These are phyloP conservation scores for Talpa occidentalis DNA, from an alignment of 2,113 vertebrate species.

Conservation along the genomic window DNA sequence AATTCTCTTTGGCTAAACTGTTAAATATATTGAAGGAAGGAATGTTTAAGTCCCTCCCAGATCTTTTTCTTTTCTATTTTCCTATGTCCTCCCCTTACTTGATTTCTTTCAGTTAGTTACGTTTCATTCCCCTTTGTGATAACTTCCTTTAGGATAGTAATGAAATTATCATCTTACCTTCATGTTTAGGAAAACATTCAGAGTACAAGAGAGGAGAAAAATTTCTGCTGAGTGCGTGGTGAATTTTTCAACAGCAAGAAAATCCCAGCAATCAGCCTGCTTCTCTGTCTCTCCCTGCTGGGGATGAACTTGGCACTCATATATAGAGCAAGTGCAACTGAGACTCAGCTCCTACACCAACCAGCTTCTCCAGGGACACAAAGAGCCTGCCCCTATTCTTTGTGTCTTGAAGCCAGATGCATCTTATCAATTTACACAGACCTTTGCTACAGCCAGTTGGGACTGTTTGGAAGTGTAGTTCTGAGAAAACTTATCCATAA, in stretches of 20 bases:
- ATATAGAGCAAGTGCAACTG: conserved; percentile 56
- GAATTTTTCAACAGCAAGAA: conserved; percentile 57
- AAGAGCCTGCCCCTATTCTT: conserved; percentile 56
- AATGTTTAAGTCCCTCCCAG: neutral
- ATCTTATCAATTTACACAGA: conserved; percentile 71
- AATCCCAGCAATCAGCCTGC: conserved; percentile 65
- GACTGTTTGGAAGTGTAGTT: conserved; percentile 47
- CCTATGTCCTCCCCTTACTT: neutral
- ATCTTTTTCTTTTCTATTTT: neutral
- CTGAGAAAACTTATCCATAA: conserved; percentile 70
- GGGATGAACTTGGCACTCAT: conserved; percentile 60
- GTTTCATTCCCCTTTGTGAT: conserved; percentile 38
- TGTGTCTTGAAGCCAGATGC: conserved; percentile 70
- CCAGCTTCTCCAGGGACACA: conserved; percentile 59
- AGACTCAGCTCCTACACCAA: conserved; percentile 74
- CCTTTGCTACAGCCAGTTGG: conserved; percentile 56
- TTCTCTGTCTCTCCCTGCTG: conserved; percentile 7
- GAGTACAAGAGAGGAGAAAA: conserved; percentile 66
- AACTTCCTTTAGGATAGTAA: conserved; percentile 61
- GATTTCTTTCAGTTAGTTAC: conserved; percentile 45
- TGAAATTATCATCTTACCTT: conserved; percentile 84
- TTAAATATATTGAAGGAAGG: neutral
- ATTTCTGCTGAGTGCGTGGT: neutral
- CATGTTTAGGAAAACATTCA: conserved; percentile 79
- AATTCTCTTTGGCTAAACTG: conserved; percentile 8